phyloP scores from a whole-genome alignment of 1,140 invertebrate genomes.

The Drosophila ogumai region DNA sequence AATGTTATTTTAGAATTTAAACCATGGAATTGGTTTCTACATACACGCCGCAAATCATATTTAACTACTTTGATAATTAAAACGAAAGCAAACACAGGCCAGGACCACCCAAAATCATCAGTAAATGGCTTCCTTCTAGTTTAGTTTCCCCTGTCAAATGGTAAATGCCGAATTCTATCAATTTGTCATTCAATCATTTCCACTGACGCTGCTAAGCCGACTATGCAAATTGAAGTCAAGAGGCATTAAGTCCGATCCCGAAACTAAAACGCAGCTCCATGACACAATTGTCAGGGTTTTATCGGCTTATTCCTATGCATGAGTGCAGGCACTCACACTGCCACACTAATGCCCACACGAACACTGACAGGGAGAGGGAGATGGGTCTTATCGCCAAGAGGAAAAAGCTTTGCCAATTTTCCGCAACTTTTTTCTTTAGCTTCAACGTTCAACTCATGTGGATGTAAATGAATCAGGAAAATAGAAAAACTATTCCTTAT shows the following conservation, averaged over 20 bases:
- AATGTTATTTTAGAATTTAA: background rate
- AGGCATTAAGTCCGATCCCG: slow-evolving; percentile 54
- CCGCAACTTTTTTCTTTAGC: slow-evolving; percentile 3
- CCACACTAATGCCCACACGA: slow-evolving; percentile 14
- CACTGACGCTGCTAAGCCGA: slow-evolving; percentile 48
- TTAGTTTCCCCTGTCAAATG: slow-evolving; percentile 35
- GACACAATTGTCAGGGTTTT: slow-evolving; percentile 61
- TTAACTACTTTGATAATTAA: slow-evolving; percentile 23
- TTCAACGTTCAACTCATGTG: slow-evolving; percentile 9
- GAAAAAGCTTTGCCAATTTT: slow-evolving; percentile 36
- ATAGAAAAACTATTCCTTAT: background rate
- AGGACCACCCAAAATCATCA: background rate
- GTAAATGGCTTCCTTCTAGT: slow-evolving; percentile 9
- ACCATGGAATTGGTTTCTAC: background rate
- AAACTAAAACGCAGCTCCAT: slow-evolving; percentile 59
- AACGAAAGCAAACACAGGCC: slow-evolving; percentile 8
- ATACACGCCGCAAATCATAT: background rate
- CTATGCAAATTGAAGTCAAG: slow-evolving; percentile 64
- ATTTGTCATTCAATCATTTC: slow-evolving; percentile 52
- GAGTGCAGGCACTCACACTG: slow-evolving; percentile 39
- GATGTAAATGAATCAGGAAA: slow-evolving; percentile 9
- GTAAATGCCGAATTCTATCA: slow-evolving; percentile 41
- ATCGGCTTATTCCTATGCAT: slow-evolving; percentile 59
- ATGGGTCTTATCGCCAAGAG: slow-evolving; percentile 36
- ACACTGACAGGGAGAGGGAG: background rate